Conservation (phyloP, 2,113 vertebrate species). For the Phrynosoma platyrhinos region DNA sequence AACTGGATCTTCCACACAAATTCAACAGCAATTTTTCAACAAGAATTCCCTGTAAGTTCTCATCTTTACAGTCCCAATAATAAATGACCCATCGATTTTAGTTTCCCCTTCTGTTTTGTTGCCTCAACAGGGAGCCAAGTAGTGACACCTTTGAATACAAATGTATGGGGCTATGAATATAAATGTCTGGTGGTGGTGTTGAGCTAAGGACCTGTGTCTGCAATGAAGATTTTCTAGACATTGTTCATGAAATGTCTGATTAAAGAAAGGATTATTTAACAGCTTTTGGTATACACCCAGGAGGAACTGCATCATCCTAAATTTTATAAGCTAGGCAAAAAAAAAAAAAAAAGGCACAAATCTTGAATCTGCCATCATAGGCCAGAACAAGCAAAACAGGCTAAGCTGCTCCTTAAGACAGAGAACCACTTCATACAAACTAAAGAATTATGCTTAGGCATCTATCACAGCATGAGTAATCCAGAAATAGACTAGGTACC, state of each 20-base stretch:
- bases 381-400: slow-evolving; percentile 8
- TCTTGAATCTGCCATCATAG: background rate
- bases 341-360: background rate
- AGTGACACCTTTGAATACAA: background rate
- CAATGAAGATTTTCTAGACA: background rate
- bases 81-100: background rate
- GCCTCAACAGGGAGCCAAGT: background rate
- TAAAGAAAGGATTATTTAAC: background rate
- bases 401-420: background rate
- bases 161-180: background rate
- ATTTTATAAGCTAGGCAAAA: background rate
- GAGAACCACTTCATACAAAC: background rate
- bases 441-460: background rate
- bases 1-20: background rate
- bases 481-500: background rate
- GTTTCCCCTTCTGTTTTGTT: background rate
- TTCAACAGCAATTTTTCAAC: background rate
- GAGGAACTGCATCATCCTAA: background rate
- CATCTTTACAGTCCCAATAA: background rate
- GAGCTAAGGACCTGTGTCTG: background rate
- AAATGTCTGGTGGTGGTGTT: background rate
- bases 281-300: background rate
- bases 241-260: background rate
- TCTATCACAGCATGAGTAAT: slow-evolving; percentile 7
- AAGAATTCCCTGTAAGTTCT: background rate